Conservation (phyloP, 2,888 invertebrate genomes). For the Mesorhabditis spiculigera region DNA sequence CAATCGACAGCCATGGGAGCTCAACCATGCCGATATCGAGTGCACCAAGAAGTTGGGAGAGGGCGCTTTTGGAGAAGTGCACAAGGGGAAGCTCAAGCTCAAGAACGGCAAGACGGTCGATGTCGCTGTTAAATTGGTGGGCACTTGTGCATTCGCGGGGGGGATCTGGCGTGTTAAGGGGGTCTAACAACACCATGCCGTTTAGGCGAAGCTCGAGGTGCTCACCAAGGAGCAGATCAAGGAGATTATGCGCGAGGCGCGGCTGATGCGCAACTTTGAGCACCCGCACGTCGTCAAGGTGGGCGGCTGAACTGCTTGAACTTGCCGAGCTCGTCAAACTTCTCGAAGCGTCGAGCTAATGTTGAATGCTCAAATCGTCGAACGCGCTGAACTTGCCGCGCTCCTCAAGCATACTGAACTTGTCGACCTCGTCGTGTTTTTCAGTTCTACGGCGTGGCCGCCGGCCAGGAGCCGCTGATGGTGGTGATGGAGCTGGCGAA, state of each 20-base stretch:
- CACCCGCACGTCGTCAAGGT: constrained; percentile 38
- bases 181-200: neutral
- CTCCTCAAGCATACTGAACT: neutral
- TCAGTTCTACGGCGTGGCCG: constrained; percentile 34
- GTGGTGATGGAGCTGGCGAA: constrained; percentile 39
- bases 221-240: constrained; percentile 44
- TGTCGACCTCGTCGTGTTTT: constrained; percentile 16
- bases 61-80: constrained; percentile 49
- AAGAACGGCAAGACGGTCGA: constrained; percentile 7
- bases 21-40: constrained; percentile 37
- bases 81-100: constrained; percentile 1
- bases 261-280: constrained; percentile 36
- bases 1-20: constrained; percentile 38
- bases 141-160: constrained; percentile 11
- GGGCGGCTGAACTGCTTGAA: neutral
- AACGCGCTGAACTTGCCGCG: neutral
- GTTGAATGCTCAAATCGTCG: too few relatives aligned
- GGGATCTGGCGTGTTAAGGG: constrained; percentile 17
- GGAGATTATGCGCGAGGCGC: constrained; percentile 30
- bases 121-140: constrained; percentile 22
- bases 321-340: too few relatives aligned
- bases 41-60: constrained; percentile 44
- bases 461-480: constrained; percentile 33
- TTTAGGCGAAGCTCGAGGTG: constrained; percentile 33
- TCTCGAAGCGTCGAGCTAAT: too few relatives aligned